Percentiles rank a stretch among this genome's conserved stretches.
These are phyloP conservation scores for Isaurus tuberculatus DNA, from an alignment of 92 coral and sea anemone species.

Conservation along the genomic window DNA sequence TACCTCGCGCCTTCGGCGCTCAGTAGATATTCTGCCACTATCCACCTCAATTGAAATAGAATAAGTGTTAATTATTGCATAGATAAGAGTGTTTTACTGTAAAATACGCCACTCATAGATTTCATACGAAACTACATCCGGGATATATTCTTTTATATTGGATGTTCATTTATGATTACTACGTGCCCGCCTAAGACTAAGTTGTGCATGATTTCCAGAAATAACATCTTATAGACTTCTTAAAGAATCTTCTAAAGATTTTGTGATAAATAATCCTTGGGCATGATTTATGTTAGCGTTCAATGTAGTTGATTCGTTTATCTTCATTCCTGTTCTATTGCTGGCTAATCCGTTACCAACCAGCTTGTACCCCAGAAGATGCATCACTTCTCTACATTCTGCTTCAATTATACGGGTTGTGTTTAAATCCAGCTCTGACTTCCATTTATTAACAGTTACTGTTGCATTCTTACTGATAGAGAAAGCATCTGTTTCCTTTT, in stretches of 20 bases:
- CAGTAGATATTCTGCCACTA: too few species aligned
- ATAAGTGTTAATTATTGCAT: too few species aligned
- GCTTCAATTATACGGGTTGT: constrained; percentile 60
- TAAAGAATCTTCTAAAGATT: not conserved
- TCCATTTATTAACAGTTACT: constrained; percentile 65
- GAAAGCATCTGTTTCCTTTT: constrained; percentile 47
- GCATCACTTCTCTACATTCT: constrained; percentile 70
- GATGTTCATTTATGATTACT: too few species aligned
- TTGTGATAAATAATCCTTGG: constrained; percentile 3
- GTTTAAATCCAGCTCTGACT: constrained; percentile 44
- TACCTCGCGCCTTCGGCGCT: too few species aligned
- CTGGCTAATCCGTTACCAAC: constrained; percentile 19
- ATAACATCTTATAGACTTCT: too few species aligned
- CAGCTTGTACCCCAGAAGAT: constrained; percentile 59
- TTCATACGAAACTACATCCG: too few species aligned
- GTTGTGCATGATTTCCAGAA: too few species aligned
- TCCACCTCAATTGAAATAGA: too few species aligned
- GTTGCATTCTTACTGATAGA: constrained; percentile 78
- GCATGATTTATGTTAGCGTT: not conserved
- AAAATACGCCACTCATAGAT: too few species aligned
- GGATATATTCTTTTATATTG: too few species aligned
- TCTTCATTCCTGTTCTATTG: not conserved
- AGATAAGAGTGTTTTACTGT: too few species aligned
- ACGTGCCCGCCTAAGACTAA: too few species aligned
- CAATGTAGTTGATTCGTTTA: not conserved